These are phyloP conservation scores for Proisotoma minuta DNA, from an alignment of 2,888 invertebrate genomes.

Conservation along the genomic window DNA sequence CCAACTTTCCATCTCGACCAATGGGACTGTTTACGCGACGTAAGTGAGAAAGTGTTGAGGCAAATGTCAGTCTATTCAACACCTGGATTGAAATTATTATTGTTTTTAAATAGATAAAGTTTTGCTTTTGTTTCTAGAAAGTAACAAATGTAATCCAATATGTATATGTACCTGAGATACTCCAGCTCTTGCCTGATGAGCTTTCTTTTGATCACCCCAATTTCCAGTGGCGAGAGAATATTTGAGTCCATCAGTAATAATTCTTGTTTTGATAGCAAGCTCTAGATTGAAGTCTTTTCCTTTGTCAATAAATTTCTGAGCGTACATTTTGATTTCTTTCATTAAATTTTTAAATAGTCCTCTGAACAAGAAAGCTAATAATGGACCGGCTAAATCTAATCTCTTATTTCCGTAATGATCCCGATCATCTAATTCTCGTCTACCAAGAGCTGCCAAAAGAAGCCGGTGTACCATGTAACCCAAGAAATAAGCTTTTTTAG, in stretches of 20 bases:
- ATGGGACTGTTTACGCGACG: slow-evolving; percentile 98
- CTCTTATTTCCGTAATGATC: slow-evolving; percentile 99
- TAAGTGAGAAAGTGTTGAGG: slow-evolving; percentile 96
- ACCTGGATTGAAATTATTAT: too few species aligned
- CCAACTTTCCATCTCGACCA: slow-evolving; percentile 96
- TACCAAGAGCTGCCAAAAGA: slow-evolving; percentile 83
- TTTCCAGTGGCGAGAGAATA: slow-evolving; percentile 99
- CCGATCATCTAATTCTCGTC: slow-evolving; percentile 96
- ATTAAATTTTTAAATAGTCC: slow-evolving; percentile 92
- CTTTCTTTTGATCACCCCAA: slow-evolving; percentile 99
- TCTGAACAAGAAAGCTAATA: slow-evolving; percentile 86
- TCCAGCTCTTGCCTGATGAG: slow-evolving; percentile 95
- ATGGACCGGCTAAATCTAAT: slow-evolving; percentile 92
- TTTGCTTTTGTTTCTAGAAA: too few species aligned
- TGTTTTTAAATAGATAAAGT: too few species aligned
- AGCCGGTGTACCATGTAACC: slow-evolving; percentile 99
- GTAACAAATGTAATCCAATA: not conserved
- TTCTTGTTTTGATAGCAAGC: slow-evolving; percentile 91
- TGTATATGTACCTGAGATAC: slow-evolving; percentile 68
- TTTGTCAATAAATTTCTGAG: slow-evolving; percentile 97
- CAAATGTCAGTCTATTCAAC: slow-evolving; percentile 95
- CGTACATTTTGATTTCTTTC: slow-evolving; percentile 97
- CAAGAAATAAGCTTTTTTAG: slow-evolving; percentile 97
- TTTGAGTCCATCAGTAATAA: slow-evolving; percentile 94
- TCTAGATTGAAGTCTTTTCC: slow-evolving; percentile 98